Evolutionary conservation across 92 coral and sea anemone genomes (phyloP).

Genomic region (Siderastrea radians): DNA sequence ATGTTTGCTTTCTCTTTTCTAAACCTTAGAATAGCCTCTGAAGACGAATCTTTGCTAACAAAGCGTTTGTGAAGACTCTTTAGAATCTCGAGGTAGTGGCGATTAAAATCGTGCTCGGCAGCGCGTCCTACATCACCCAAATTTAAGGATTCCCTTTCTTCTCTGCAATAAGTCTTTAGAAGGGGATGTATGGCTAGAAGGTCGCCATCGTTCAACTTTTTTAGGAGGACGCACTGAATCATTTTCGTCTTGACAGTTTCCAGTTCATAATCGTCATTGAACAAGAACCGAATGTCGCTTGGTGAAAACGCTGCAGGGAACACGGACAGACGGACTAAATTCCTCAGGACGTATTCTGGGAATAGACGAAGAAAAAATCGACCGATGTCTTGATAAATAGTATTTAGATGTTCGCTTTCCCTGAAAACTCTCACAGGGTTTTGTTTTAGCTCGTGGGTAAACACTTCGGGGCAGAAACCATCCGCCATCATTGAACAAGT

Average conservation of each 20-base stretch:
- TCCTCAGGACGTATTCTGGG: background rate
- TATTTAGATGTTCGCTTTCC: background rate
- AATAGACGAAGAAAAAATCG: background rate
- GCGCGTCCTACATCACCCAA: background rate
- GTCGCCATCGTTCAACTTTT: background rate
- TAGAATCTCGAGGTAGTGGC: constrained; percentile 8
- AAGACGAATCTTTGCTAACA: constrained; percentile 7
- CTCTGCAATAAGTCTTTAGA: background rate
- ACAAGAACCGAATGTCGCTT: background rate
- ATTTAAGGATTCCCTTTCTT: background rate
- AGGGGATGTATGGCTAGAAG: background rate
- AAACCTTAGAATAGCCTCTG: background rate
- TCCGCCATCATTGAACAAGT: background rate
- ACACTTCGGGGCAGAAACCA: background rate
- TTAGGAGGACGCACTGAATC: background rate
- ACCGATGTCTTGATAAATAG: background rate
- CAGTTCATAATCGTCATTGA: background rate
- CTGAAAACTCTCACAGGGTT: background rate
- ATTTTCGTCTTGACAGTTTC: background rate
- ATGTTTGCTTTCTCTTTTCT: background rate
- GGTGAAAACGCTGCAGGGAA: constrained; percentile 13
- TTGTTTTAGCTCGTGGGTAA: background rate
- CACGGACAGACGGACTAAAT: constrained; percentile 4
- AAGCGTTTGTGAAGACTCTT: background rate
- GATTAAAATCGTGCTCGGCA: constrained; percentile 8